A percentile compares a stretch with the other conserved stretches of the same genome.
Evolutionary conservation across 1,140 invertebrate genomes (phyloP).

Genomic region (Glossosoma conforme): DNA sequence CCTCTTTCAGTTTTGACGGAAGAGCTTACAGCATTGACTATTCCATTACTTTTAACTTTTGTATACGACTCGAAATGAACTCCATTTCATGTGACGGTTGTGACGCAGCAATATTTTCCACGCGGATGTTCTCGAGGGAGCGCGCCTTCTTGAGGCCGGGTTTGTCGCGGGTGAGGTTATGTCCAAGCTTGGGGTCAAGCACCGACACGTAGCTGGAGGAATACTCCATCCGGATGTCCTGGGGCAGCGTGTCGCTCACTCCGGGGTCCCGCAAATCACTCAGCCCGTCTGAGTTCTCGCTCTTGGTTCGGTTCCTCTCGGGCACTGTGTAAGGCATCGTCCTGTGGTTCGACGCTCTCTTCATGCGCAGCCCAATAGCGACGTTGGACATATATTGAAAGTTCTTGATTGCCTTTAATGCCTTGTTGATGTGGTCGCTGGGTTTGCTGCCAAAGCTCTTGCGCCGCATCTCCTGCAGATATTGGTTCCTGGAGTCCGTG

Average conservation of each 20-base stretch:
- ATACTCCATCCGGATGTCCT: constrained; percentile 29
- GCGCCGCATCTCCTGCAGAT: constrained; percentile 44
- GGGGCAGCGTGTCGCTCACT: constrained; percentile 2
- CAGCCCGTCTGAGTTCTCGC: constrained; percentile 53
- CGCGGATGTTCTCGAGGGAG: constrained; percentile 29
- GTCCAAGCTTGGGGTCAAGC: constrained; percentile 24
- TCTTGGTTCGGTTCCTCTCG: constrained; percentile 52
- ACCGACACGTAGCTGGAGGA: constrained; percentile 26
- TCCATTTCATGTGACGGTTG: constrained; percentile 33
- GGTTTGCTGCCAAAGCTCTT: constrained; percentile 37
- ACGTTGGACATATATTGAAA: constrained; percentile 54
- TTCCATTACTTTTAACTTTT: constrained; percentile 31
- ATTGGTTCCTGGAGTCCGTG: constrained; percentile 51
- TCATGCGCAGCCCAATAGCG: constrained; percentile 53
- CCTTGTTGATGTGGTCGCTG: constrained; percentile 28
- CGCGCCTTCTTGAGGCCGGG: constrained; percentile 21
- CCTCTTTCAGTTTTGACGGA: too few species aligned
- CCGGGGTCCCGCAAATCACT: constrained; percentile 9
- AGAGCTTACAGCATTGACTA: too few species aligned
- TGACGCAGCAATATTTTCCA: constrained; percentile 29
- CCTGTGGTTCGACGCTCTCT: constrained; percentile 45
- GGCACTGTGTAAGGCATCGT: constrained; percentile 47
- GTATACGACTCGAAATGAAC: constrained; percentile 32
- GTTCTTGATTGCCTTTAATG: constrained; percentile 45
- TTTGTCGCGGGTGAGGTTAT: constrained; percentile 12